Evolutionary conservation across 2,888 invertebrate species (phyloP), one percentile per base, ranked within the genome.

Genomic region (Tillus elongatus): DNA sequence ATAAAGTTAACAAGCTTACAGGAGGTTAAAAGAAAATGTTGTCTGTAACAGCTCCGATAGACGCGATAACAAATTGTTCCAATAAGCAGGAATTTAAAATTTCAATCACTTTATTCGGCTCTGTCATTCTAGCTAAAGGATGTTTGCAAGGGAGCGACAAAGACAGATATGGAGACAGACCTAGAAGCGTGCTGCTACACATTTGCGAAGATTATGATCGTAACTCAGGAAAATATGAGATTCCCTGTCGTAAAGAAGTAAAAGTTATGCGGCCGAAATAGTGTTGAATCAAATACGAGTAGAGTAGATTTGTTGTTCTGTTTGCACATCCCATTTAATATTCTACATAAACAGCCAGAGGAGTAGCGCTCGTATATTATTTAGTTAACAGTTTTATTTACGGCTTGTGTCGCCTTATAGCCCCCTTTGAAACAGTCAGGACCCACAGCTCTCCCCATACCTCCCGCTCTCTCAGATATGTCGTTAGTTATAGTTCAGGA

Each of bases 401-500:
- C 55, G 55, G 48, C 47, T 13, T 37, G 31, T 33, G 37, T 33
- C 36, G 26, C 32, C 12, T 27, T 19, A 26, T 30, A 33, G 37
- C 41, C 41, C 41, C 42, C 46, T 29, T 26, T 37, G 13, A 11
- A 30, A 33, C 41, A 13, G 11, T 27, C 13, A 11, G 35, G 14
- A 15, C 33, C n/a, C 8, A n/a, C n/a, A n/a, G n/a, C n/a, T 24
- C 37, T n/a, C 12, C 15, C 15, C 9, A n/a, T 3, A 29, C 27
- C 26, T 15, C 32, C 40, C 39, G 39, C 40, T 39, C 34, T 28
- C 33, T 27, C 45, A 54, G 61, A 64, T 61, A 62, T 57, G 60
- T 60, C 59, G 61, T 58, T 69, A 70, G 69, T 70, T 70, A 69
- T 64, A 67, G 70, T 68, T 66, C 63, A 54, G 61, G 63, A 63